Base-by-base conservation (phyloP, 2,888 invertebrate genomes). In the Agrilus biguttatus region DNA sequence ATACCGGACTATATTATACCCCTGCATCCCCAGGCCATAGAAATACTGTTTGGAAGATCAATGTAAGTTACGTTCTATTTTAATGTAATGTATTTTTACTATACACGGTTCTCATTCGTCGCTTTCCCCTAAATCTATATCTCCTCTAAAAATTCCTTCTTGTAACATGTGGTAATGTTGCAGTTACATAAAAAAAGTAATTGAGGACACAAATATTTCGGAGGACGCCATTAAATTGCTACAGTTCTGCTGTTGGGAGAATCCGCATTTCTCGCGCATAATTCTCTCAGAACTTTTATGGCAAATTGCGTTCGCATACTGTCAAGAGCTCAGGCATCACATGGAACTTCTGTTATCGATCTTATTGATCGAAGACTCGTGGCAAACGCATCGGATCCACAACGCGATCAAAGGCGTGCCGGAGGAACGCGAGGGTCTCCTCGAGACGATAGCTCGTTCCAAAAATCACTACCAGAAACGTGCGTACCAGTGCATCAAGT, bases 241-340 rank as follows among this genome's bases (percentile, higher is more conserved):
- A 33, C 88, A 93, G 71, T 96, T 88, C 68, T 82, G 92, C 64
- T 89, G 90, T 59, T 96, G 95, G 95, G 96, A 96, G 67, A 93
- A 96, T 70, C 90, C 91, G 19, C 83, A 83, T 53, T 90, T 95
- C 69, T 93, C 93, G 28, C 81, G 88, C 49, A 78, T 80, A 14
- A 88, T 92, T 39, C 75, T 96, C 33, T 81, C 85, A 37, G 95
- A 96, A 69, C 69, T 96, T 36, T 70, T 96, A 44, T 92, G 92
- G 90, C 88, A 92, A 64, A 75, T 77, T 63, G 81, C 84, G 33
- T 87, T 83, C 65, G 89, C 92, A 3, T 95, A 91, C 67, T 90
- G 92, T 52, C 91, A 93, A 62, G 96, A 96, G 65, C 73, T 96
- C 62, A 76, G 91, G 38, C 88, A 92, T 51, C 90, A 92, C 65